A percentile compares a stretch with the other conserved stretches of the same genome.
phyloP scores from a whole-genome alignment of 2,113 vertebrate genomes.

The Pseudopipra pipra region DNA sequence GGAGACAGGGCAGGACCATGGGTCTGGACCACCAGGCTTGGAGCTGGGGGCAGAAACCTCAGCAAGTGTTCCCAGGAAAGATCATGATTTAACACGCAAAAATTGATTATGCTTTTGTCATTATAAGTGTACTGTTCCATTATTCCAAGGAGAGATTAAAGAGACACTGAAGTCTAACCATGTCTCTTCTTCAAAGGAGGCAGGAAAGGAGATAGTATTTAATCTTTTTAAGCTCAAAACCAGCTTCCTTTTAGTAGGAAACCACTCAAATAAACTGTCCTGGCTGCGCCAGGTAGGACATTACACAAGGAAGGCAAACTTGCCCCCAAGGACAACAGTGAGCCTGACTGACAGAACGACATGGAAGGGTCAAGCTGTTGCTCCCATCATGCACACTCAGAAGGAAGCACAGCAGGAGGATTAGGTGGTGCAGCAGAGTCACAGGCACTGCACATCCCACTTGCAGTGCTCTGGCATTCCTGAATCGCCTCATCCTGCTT shows the following conservation, averaged over 20 bases:
- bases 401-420: not conserved
- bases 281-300: not conserved
- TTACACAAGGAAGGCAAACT: not conserved
- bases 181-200: not conserved
- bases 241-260: not conserved
- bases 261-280: not conserved
- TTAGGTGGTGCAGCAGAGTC: not conserved
- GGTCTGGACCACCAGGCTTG: not conserved
- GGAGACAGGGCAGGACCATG: not conserved
- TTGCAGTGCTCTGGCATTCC: not conserved
- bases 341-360: not conserved
- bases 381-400: accelerated
- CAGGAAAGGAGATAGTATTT: not conserved
- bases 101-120: not conserved
- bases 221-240: not conserved
- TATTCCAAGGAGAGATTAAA: not conserved
- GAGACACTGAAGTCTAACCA: not conserved
- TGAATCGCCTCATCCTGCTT: not conserved
- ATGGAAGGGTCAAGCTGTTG: not conserved
- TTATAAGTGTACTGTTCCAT: not conserved
- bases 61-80: not conserved
- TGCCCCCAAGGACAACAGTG: not conserved
- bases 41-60: not conserved
- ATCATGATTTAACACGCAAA: not conserved
- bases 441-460: not conserved